Evolutionary conservation across 2,888 invertebrate species (phyloP).

Genomic region (Trachelus troglodyta): DNA sequence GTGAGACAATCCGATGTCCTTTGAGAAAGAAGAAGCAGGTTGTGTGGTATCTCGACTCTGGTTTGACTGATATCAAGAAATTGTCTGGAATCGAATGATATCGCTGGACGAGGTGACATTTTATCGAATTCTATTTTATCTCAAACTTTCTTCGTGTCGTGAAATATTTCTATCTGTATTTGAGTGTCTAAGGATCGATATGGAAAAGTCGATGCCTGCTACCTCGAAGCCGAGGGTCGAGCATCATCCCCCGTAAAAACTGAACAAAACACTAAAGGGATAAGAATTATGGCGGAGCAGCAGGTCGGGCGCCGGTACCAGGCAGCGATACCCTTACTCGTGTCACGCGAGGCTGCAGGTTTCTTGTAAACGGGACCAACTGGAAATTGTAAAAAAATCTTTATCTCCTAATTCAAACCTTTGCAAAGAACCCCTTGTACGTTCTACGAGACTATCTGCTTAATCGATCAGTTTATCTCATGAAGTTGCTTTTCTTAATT

Average conservation of each 20-base stretch:
- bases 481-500: not conserved
- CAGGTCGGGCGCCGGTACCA: slow-evolving; percentile 69
- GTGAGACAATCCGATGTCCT: not conserved
- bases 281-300: slow-evolving; percentile 64
- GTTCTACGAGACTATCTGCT: not conserved
- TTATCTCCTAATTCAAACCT: not conserved
- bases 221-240: not conserved
- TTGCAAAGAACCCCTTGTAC: slow-evolving; percentile 16
- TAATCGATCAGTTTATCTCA: not conserved
- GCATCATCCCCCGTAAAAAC: slow-evolving; percentile 19
- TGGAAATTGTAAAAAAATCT: not conserved
- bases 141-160: not conserved
- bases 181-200: not conserved
- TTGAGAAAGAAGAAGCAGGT: not conserved
- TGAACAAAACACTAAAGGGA: slow-evolving; percentile 31
- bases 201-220: not conserved
- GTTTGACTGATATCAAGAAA: not conserved
- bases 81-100: not conserved
- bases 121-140: not conserved
- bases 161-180: not conserved
- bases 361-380: not conserved
- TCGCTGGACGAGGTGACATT: not conserved
- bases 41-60: not conserved
- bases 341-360: slow-evolving; percentile 56
- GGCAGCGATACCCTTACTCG: slow-evolving; percentile 68